A percentile compares a stretch with the other conserved stretches of the same genome.
Evolutionary conservation across 2,113 vertebrate species (phyloP).

Genomic region (Corythoichthys haematopterus): DNA sequence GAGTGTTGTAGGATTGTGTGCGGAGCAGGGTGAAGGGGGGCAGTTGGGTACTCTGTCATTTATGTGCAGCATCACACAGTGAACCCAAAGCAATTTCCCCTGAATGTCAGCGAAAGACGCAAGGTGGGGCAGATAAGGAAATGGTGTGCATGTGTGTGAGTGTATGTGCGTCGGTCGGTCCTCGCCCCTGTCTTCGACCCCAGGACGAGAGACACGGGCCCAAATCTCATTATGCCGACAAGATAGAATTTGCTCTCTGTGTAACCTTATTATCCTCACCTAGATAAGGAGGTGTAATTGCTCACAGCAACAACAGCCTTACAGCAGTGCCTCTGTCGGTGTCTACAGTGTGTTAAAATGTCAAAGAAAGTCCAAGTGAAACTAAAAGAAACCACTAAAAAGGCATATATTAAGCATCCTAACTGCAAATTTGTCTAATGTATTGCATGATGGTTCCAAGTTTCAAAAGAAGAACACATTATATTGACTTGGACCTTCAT

Average conservation of each 20-base stretch:
- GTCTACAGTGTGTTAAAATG: slow-evolving; percentile 14
- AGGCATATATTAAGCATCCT: background rate
- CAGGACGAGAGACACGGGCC: slow-evolving; percentile 45
- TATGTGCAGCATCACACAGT: slow-evolving; percentile 55
- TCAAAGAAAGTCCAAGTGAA: background rate
- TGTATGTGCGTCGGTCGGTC: slow-evolving; percentile 26
- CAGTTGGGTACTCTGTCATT: slow-evolving; percentile 34
- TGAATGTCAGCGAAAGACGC: slow-evolving; percentile 68
- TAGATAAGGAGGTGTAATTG: slow-evolving; percentile 75
- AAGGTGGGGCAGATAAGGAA: slow-evolving; percentile 69
- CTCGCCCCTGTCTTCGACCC: slow-evolving; percentile 55
- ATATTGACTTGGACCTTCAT: background rate
- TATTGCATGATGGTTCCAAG: background rate
- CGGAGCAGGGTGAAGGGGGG: slow-evolving; percentile 31
- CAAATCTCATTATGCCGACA: slow-evolving; percentile 73
- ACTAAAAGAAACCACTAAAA: background rate
- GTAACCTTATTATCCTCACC: slow-evolving; percentile 76
- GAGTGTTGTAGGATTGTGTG: slow-evolving; percentile 10
- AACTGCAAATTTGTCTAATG: background rate
- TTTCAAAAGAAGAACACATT: background rate
- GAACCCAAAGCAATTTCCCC: slow-evolving; percentile 73
- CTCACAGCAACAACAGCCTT: slow-evolving; percentile 56
- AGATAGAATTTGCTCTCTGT: slow-evolving; percentile 73
- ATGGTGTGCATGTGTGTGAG: slow-evolving; percentile 23
- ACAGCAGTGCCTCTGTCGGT: slow-evolving; percentile 29